Evolutionary conservation across 2,113 vertebrate species (phyloP).

Genomic region (Todiramphus chloris): DNA sequence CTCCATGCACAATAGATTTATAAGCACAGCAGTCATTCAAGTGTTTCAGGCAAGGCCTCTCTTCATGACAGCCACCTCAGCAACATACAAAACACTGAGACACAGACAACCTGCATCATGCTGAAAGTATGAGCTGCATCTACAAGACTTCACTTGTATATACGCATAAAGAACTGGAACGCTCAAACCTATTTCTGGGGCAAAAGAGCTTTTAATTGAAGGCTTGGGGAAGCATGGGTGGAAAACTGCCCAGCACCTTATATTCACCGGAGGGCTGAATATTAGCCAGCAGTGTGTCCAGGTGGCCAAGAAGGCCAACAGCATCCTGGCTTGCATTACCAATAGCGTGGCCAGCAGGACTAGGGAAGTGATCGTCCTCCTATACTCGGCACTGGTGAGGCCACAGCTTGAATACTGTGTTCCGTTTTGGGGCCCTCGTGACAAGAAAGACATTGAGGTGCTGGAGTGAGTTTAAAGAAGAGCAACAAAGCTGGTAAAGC

Average conservation of each 20-base stretch:
- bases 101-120: background rate
- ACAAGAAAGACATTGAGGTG: background rate
- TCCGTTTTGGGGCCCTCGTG: background rate
- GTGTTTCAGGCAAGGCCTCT: background rate
- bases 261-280: background rate
- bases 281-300: background rate
- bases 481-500: background rate
- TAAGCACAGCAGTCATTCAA: background rate
- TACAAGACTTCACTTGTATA: background rate
- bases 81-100: background rate
- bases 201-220: background rate
- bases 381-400: fast-evolving
- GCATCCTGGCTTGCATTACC: background rate
- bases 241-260: background rate
- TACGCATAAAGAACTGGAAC: background rate
- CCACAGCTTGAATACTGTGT: fast-evolving
- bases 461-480: fast-evolving
- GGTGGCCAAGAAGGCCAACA: fast-evolving
- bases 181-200: background rate
- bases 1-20: background rate
- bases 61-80: background rate
- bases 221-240: background rate
- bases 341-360: background rate
- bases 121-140: background rate
- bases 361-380: fast-evolving